Percentiles rank a stretch among this genome's conserved stretches.
Conservation (phyloP, 2,888 invertebrate species). For the Morpho achilles region DNA sequence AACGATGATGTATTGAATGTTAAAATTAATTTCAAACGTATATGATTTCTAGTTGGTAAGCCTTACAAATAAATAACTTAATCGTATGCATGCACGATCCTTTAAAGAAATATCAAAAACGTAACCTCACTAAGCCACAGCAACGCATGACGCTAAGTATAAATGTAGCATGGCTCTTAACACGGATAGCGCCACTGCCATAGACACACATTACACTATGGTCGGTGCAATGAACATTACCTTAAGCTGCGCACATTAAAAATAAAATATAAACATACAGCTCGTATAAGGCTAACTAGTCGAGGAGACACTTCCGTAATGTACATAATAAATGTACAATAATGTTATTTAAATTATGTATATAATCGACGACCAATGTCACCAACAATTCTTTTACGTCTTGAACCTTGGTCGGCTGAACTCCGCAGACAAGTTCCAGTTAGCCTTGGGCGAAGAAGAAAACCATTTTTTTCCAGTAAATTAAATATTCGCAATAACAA, state of each 20-base stretch:
- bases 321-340: conserved; percentile 45
- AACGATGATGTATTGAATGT: too few relatives aligned
- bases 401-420: conserved; percentile 54
- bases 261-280: conserved; percentile 43
- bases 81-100: too few relatives aligned
- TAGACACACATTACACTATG: too few relatives aligned
- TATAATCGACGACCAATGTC: conserved; percentile 54
- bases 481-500: not conserved
- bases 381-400: conserved; percentile 59
- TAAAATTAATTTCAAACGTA: too few relatives aligned
- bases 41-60: too few relatives aligned
- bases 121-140: too few relatives aligned
- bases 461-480: conserved; percentile 1
- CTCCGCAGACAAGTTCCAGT: conserved; percentile 31
- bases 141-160: too few relatives aligned
- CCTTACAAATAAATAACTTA: too few relatives aligned
- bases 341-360: conserved; percentile 52
- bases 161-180: too few relatives aligned
- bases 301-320: conserved; percentile 60
- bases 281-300: conserved; percentile 59
- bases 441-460: conserved; percentile 25
- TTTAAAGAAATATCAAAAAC: too few relatives aligned
- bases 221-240: not conserved
- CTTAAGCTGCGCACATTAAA: conserved; percentile 22
- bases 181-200: too few relatives aligned